Base-by-base conservation (phyloP, 2,888 invertebrate genomes). In the Ichneumoninae sp. region DNA sequence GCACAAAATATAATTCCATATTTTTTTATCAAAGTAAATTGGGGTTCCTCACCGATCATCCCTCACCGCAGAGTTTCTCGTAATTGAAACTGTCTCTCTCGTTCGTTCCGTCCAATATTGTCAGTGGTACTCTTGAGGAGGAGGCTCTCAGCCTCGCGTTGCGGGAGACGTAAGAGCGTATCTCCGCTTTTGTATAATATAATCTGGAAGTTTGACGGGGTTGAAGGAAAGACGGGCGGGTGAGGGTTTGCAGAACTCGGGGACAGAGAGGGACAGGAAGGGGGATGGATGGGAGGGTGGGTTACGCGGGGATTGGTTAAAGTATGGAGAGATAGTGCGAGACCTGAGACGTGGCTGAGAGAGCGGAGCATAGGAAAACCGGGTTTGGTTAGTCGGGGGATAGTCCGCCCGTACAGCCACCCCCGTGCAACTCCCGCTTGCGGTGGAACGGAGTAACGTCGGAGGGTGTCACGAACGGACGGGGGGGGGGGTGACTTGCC, bases 161-260 rank as follows among this genome's bases (percentile, higher is more conserved):
- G 77, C 79, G 83, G 87, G 86, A 87, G 87, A 88, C 88, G 89
- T 88, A 88, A 88, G 85, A 86, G 87, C 87, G 90, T 89, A 89
- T 90, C 91, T 88, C 86, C 87, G 89, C 90, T 91, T 91, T 91
- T 91, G 89, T 91, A 91, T 92, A 91, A 92, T 91, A 90, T 91
- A 92, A 92, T 91, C 91, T 90, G 88, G 85, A 92, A 92, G 91
- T 92, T 92, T 92, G 92, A 91, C 91, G 88, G 89, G 89, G 85
- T 86, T 88, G 82, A 83, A 80, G 85, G 81, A 83, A 69, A 83
- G 69, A 71, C 63, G 65, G 57, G 73, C 44, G 70, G 87, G 90
- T 90, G 89, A 89, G 89, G 88, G 87, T 87, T 88, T 79, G 75
- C 68, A 44, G 52, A 54, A 81, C 57, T 60, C 33, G 40, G 54